Conservation (phyloP, 2,113 vertebrate species). For the Siniperca knerii region DNA sequence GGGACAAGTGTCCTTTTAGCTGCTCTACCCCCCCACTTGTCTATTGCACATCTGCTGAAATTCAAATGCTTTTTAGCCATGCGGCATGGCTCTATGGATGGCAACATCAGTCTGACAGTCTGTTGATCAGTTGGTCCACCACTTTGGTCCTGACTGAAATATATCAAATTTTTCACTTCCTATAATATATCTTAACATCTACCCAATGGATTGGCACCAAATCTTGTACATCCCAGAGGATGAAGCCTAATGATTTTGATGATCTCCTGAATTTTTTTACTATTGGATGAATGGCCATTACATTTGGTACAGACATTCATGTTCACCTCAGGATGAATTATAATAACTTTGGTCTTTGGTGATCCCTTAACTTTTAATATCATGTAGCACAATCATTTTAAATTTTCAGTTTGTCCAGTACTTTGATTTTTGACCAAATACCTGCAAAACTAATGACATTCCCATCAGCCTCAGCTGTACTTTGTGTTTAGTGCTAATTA, state of each 20-base stretch:
- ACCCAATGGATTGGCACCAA: background rate
- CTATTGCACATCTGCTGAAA: background rate
- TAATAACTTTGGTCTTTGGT: background rate
- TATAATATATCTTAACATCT: background rate
- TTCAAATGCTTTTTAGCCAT: background rate
- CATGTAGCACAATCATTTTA: background rate
- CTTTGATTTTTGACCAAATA: background rate
- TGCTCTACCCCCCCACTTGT: background rate
- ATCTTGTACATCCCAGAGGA: background rate
- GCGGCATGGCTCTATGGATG: background rate
- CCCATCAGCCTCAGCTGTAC: background rate
- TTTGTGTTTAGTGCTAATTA: background rate
- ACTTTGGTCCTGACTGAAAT: background rate
- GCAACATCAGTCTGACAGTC: background rate
- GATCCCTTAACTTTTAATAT: background rate
- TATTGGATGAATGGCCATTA: background rate
- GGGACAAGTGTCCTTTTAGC: constrained; percentile 12
- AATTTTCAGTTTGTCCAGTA: background rate
- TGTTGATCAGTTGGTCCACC: background rate
- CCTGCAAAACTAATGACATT: background rate
- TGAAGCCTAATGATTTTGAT: background rate
- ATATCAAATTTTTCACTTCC: no score
- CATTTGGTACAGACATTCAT: background rate
- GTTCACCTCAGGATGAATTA: background rate
- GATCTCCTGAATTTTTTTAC: background rate